Evolutionary conservation across 2,797 vertebrate species (phyloP).

Genomic region (Tapera naevia): DNA sequence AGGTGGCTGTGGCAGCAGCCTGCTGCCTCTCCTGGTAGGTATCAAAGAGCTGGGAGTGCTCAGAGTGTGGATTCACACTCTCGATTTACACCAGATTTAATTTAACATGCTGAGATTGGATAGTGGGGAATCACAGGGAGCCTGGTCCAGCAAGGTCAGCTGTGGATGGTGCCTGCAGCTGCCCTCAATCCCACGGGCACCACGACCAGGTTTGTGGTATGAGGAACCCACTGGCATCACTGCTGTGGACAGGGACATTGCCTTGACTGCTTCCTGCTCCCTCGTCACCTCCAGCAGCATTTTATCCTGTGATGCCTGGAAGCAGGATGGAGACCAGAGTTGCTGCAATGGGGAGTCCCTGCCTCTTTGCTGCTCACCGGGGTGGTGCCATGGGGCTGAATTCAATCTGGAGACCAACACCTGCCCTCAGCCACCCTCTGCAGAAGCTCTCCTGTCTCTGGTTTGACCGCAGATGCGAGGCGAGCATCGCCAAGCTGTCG

Average conservation of each 20-base stretch:
- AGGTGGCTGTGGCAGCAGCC: too few species aligned
- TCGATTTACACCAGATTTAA: neutral
- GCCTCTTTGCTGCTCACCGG: accelerated
- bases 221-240: neutral
- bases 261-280: neutral
- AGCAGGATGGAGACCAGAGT: neutral
- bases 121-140: too few species aligned
- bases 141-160: accelerated
- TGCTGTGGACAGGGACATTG: neutral
- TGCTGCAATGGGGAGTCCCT: neutral
- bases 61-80: accelerated
- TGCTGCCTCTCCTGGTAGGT: too few species aligned
- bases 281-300: neutral
- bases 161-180: too few species aligned
- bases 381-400: too few species aligned
- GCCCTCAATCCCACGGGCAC: neutral
- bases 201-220: neutral
- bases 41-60: neutral
- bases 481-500: constrained; percentile 81
- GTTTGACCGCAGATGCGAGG: constrained; percentile 80
- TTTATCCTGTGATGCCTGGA: neutral
- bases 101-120: neutral
- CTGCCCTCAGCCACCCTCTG: neutral
- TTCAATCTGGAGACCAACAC: too few species aligned
- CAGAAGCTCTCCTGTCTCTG: neutral